Evolutionary conservation across 2,888 invertebrate species (phyloP).

Genomic region (Pteria penguin): DNA sequence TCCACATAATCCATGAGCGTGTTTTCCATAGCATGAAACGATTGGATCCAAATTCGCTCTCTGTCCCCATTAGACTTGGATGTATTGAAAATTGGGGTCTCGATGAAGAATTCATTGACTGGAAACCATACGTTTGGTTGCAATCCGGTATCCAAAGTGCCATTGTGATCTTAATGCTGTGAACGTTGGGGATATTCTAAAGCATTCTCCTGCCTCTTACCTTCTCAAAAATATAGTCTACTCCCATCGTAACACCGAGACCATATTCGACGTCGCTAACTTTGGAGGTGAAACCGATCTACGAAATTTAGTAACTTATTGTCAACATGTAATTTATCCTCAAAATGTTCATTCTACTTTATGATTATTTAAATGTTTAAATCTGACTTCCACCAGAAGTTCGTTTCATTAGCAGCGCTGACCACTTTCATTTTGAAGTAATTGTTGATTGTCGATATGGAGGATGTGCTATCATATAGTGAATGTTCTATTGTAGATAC

Average conservation of each 20-base stretch:
- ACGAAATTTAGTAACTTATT: slow-evolving; percentile 51
- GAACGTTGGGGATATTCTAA: slow-evolving; percentile 44
- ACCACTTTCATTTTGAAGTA: slow-evolving; percentile 30
- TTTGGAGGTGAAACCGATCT: slow-evolving; percentile 43
- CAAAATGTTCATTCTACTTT: slow-evolving; percentile 56
- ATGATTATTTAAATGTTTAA: slow-evolving; percentile 17
- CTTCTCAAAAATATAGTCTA: slow-evolving; percentile 41
- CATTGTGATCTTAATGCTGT: slow-evolving; percentile 45
- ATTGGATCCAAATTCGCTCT: not conserved
- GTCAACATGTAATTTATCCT: slow-evolving; percentile 47
- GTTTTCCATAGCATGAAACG: not conserved
- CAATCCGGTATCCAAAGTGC: not conserved
- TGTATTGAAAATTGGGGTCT: not conserved
- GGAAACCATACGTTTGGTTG: not conserved
- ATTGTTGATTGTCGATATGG: slow-evolving; percentile 3
- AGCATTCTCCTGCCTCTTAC: slow-evolving; percentile 48
- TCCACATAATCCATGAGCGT: not conserved
- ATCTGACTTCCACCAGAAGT: slow-evolving; percentile 49
- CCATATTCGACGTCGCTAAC: slow-evolving; percentile 39
- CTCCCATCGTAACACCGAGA: not conserved
- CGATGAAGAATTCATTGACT: not conserved
- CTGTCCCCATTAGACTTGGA: not conserved
- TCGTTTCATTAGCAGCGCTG: slow-evolving; percentile 41
- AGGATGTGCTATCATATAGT: slow-evolving; percentile 55
- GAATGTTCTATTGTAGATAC: slow-evolving; percentile 51